Percentiles rank a stretch among this genome's conserved stretches.
Conservation (phyloP, 2,113 vertebrate genomes). For the Narcine bancroftii region DNA sequence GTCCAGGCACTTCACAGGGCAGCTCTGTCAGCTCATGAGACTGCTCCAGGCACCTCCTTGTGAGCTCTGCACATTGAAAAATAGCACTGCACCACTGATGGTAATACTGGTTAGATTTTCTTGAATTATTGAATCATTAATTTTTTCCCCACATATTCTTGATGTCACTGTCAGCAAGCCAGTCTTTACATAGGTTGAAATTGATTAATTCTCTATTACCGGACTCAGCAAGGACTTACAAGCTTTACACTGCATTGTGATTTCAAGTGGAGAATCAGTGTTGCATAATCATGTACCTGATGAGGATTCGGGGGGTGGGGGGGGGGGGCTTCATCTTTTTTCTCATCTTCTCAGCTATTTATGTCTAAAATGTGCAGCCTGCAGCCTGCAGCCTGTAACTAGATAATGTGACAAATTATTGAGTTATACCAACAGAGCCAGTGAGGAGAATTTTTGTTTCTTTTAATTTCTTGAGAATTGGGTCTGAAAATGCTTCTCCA, state of each 20-base stretch:
- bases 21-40: too few species aligned
- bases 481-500: not conserved
- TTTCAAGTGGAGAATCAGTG: constrained; percentile 1
- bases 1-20: too few species aligned
- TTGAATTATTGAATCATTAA: constrained; percentile 8
- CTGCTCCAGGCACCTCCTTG: too few species aligned
- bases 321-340: not conserved
- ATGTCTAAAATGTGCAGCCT: too few species aligned
- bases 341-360: not conserved
- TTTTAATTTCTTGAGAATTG: not conserved
- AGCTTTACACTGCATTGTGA: constrained; percentile 12
- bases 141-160: constrained; percentile 30
- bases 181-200: constrained; percentile 29
- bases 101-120: not conserved
- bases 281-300: not conserved
- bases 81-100: too few species aligned
- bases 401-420: not conserved
- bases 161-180: constrained; percentile 16
- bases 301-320: constrained; percentile 8
- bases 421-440: not conserved
- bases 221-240: constrained; percentile 27
- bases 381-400: not conserved
- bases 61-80: too few species aligned
- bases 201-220: constrained; percentile 29
- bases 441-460: not conserved